phyloP scores from a whole-genome alignment of 2,113 vertebrate genomes.

The Poeciliopsis retropinna region DNA sequence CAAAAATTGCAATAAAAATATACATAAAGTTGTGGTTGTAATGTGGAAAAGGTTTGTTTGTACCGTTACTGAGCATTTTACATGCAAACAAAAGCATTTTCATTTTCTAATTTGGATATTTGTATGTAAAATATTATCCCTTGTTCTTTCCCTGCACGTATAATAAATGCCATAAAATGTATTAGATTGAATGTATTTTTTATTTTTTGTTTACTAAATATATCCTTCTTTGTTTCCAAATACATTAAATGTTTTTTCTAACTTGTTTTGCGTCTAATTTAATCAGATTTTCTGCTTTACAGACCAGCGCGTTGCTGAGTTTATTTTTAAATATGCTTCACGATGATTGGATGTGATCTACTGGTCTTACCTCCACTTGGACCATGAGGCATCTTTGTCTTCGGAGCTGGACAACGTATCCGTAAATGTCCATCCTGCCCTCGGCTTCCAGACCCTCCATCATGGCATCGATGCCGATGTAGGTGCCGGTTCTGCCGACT shows the following conservation, averaged over 20 bases:
- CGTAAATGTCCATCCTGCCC: slow-evolving; percentile 91
- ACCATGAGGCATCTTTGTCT: slow-evolving; percentile 97
- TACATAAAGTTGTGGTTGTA: neutral
- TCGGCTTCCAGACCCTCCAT: slow-evolving; percentile 91
- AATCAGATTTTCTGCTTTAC: no score
- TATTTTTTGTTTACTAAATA: no score
- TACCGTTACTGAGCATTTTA: neutral
- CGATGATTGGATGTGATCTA: neutral
- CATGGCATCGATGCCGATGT: slow-evolving; percentile 96
- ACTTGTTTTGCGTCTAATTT: no score
- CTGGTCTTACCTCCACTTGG: slow-evolving; percentile 90
- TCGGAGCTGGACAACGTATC: slow-evolving; percentile 89
- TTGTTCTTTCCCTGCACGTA: no score
- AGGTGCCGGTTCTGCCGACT: slow-evolving; percentile 94
- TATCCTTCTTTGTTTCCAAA: no score
- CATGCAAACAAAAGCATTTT: no score
- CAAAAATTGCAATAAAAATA: no score
- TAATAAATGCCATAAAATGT: no score
- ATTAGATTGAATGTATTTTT: no score
- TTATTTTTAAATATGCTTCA: neutral
- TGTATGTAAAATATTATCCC: no score
- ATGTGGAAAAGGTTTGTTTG: neutral
- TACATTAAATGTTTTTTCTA: no score
- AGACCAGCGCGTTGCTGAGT: neutral
- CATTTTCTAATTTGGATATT: no score